Percentiles rank a stretch among this genome's conserved stretches.
Conservation (phyloP, 2,797 vertebrate genomes). For the Alca torda region DNA sequence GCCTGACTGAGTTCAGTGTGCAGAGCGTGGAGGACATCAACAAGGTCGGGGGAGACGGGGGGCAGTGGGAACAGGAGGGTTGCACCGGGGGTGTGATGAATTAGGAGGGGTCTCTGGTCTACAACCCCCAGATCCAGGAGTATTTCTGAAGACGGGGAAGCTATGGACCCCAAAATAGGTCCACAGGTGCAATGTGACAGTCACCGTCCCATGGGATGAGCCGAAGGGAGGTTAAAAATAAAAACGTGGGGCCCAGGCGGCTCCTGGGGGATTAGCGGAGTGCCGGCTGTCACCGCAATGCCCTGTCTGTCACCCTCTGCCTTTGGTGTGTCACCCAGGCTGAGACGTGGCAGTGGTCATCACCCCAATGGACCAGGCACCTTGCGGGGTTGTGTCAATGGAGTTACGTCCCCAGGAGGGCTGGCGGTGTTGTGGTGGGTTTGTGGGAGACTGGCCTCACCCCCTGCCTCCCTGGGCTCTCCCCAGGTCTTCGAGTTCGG, state of each 20-base stretch:
- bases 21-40: conserved; percentile 93
- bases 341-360: background rate
- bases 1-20: conserved; percentile 86
- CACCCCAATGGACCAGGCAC: background rate
- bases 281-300: background rate
- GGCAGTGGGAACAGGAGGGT: accelerated
- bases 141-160: background rate
- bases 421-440: too few species aligned
- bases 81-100: background rate
- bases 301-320: background rate
- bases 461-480: background rate
- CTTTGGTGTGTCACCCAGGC: background rate
- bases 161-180: background rate
- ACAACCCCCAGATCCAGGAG: accelerated
- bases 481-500: conserved; percentile 89
- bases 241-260: background rate
- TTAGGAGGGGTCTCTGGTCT: background rate
- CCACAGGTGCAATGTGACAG: background rate
- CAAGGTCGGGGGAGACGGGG: conserved; percentile 73
- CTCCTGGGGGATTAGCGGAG: background rate
- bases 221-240: conserved; percentile 22
- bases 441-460: background rate
- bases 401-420: accelerated
- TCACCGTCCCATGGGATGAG: background rate
- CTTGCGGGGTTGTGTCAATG: accelerated